These are phyloP conservation scores for Leptinotarsa tumamoca DNA, from an alignment of 2,888 invertebrate genomes.

Conservation along the genomic window DNA sequence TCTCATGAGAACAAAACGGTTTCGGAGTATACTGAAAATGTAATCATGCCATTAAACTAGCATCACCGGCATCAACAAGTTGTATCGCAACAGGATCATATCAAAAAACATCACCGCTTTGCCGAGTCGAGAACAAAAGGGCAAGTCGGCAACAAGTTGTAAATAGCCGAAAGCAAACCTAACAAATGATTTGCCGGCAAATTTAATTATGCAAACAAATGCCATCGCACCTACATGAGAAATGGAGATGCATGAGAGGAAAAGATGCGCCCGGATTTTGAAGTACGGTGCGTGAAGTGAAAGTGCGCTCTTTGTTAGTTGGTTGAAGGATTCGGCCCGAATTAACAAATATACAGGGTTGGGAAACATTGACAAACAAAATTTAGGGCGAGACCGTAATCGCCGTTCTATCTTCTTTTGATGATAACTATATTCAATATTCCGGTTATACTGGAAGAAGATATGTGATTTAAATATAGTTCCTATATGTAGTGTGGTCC, in stretches of 20 bases:
- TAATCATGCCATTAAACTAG: slow-evolving; percentile 18
- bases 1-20: not conserved
- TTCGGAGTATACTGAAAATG: not conserved
- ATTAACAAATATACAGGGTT: too few relatives aligned
- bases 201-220: slow-evolving; percentile 27
- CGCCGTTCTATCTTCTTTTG: too few relatives aligned
- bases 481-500: too few relatives aligned
- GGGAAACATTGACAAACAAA: too few relatives aligned
- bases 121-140: slow-evolving; percentile 27
- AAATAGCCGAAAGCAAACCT: slow-evolving; percentile 14
- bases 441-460: too few relatives aligned
- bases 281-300: not conserved
- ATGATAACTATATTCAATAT: too few relatives aligned
- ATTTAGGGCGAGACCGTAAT: too few relatives aligned
- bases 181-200: slow-evolving; percentile 22
- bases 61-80: slow-evolving; percentile 31
- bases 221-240: not conserved
- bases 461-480: too few relatives aligned
- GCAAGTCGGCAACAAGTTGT: slow-evolving; percentile 26
- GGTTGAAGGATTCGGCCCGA: too few relatives aligned
- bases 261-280: not conserved
- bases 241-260: slow-evolving; percentile 4
- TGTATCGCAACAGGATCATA: slow-evolving; percentile 19
- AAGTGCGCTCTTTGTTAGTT: too few relatives aligned
- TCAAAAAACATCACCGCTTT: slow-evolving; percentile 26